Evolutionary conservation across 2,113 vertebrate genomes (phyloP), one percentile per base, ranked within the genome.

Genomic region (Leptocoma aspasia): DNA sequence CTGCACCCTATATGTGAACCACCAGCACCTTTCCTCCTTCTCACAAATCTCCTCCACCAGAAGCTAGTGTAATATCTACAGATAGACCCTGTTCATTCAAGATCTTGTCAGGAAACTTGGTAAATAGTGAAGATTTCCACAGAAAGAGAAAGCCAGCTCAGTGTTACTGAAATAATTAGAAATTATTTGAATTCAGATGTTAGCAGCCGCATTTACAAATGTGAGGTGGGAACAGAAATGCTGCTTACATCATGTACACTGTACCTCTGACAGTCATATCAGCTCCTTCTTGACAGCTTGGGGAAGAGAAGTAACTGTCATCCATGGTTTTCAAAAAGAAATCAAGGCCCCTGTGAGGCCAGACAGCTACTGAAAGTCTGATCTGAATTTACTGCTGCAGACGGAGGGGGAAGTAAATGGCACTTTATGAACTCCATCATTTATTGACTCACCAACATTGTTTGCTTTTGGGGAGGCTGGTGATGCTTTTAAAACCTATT

Each of bases 401-500:
- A 92, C 4, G 2, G 78, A 92, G 44, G 53, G 71, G 68, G 63
- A 95, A 94, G 73, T 95, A 96, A 97, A 96, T 92, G 94, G 70
- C 20, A 5, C 73, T 97, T 97, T 97, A 97, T 96, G 94, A 96
- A 97, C 97, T 97, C 94, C 85, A 79, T 95, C 92, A 77, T 96
- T 97, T 97, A 97, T 96, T 97, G 95, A 97, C 96, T 97, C 69
- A 35, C 86, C 69, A 77, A 93, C 66, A 65, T 82, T 95, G 96
- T 94, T 95, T 94, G 68, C 92, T 97, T 96, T 93, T 86, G 93
- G 90, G 89, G 64, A 95, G 57, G 81, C 70, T 64, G 35, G 45
- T 75, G 85, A 66, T 91, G 87, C 81, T 94, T 93, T 94, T 94
- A 90, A 94, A 90, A 66, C 50, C 65, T 79, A 75, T 82, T 90